Evolutionary conservation across 1,140 invertebrate species (phyloP).

Genomic region (Zaprionus davidi): DNA sequence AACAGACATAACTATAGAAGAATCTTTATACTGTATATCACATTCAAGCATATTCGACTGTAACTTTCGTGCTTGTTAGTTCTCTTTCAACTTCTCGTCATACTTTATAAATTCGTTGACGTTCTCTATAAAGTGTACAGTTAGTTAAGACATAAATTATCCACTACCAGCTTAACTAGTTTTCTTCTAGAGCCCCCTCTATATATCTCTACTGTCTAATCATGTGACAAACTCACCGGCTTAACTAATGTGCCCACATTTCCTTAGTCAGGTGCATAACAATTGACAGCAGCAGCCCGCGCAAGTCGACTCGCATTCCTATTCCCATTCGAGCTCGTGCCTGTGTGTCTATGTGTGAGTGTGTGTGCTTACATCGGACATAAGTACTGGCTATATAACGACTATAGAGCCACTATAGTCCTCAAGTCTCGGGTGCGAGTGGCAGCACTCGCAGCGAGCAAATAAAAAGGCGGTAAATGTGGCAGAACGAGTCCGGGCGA

Average conservation of each 20-base stretch:
- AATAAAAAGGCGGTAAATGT: constrained; percentile 72
- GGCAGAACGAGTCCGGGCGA: constrained; percentile 53
- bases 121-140: too few relatives aligned
- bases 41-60: background rate
- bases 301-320: constrained; percentile 29
- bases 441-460: constrained; percentile 37
- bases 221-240: background rate
- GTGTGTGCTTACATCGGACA: constrained; percentile 17
- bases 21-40: too few relatives aligned
- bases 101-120: too few relatives aligned
- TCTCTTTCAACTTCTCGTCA: too few relatives aligned
- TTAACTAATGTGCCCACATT: background rate
- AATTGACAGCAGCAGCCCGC: constrained; percentile 29
- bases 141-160: too few relatives aligned
- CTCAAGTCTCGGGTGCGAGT: constrained; percentile 29
- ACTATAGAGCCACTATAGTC: constrained; percentile 44
- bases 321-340: background rate
- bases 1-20: too few relatives aligned
- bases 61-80: too few relatives aligned
- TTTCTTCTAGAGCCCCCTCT: too few relatives aligned
- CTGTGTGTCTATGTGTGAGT: background rate
- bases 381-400: constrained; percentile 47
- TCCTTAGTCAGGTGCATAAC: background rate
- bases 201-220: too few relatives aligned
- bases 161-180: too few relatives aligned